Conservation (phyloP, 2,888 invertebrate genomes). For the Habroteleia sp. region DNA sequence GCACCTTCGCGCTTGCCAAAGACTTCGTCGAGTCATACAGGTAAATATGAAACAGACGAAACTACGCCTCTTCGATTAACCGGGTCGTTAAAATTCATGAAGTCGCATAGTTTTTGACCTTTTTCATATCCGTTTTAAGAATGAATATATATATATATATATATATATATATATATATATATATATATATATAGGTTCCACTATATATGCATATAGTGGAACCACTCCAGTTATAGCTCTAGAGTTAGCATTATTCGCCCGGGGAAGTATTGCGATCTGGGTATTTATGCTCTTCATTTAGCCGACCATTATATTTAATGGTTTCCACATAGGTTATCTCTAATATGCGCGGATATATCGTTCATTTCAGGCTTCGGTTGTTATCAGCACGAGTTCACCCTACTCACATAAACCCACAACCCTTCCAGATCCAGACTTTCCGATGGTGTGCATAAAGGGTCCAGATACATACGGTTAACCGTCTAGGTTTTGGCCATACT, state of each 20-base stretch:
- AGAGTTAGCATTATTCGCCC: no score
- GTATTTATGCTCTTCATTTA: conserved; percentile 13
- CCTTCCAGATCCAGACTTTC: conserved; percentile 42
- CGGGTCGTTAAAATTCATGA: conserved; percentile 56
- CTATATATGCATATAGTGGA: no score
- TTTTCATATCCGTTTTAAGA: conserved; percentile 20
- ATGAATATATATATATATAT: no score
- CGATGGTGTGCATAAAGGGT: conserved; percentile 25
- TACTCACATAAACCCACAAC: conserved; percentile 35
- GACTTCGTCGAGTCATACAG: conserved; percentile 50
- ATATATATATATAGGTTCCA: no score
- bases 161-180: no score
- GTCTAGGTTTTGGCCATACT: conserved; percentile 31
- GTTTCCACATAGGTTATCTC: conserved; percentile 13
- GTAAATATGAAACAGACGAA: conserved; percentile 46
- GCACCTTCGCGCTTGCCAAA: conserved; percentile 37
- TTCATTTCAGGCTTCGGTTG: conserved; percentile 8
- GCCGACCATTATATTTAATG: conserved; percentile 14
- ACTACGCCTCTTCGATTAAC: conserved; percentile 60
- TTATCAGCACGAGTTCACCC: conserved; percentile 42
- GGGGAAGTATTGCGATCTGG: not conserved
- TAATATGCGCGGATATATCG: conserved; percentile 13
- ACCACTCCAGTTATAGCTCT: no score
- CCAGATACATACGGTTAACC: conserved; percentile 38
- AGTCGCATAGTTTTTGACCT: conserved; percentile 34